Evolutionary conservation across 2,888 invertebrate species (phyloP), one percentile per base, ranked within the genome.

Genomic region (Macrophya alboannulata): DNA sequence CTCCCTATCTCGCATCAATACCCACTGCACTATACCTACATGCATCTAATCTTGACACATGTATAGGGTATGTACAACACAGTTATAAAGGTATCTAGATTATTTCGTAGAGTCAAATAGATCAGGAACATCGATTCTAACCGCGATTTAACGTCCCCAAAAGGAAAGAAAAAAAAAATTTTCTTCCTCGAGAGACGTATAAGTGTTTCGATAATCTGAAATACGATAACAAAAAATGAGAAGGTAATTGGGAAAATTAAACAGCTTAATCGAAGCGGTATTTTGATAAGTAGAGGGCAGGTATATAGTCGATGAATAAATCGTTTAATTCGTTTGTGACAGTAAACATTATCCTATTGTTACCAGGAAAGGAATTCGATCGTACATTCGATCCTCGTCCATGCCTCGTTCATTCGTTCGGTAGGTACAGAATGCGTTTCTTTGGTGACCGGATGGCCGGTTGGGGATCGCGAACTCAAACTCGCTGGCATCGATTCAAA

Each of bases 401-500:
- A 45, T 74, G 21, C 74, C 45, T 15, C 62, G 21, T 62, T 71
- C 10, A 37, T 40, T 71, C 25, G 76, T 76, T 45, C 15, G 74
- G 43, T 43, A 17, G 51, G 43, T 68, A n/a, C 17, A 68, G 65
- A 81, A 81, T 81, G 83, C 71, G 48, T 48, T 71, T 65, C 68
- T 65, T 83, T 71, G 83, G 68, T 68, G 62, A 81, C 82, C 62
- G 82, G 82, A 83, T 83, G 82, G 48, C 40, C 45, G 45, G 40
- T 59, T 62, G 21, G 45, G 0, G 37, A 77, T 77, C 77, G 62
- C 62, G 62, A 81, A 25, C 62, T 21, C 15, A 45, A 31, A n/a
- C 83, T 43, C 31, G 21, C n/a, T 83, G 81, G 81, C 81, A 81
- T 81, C 81, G 81, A 62, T 81, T 81, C 81, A 81, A 81, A 81